Evolutionary conservation across 2,888 invertebrate species (phyloP), one percentile per base, ranked within the genome.

Genomic region (Sussaba pulchella): DNA sequence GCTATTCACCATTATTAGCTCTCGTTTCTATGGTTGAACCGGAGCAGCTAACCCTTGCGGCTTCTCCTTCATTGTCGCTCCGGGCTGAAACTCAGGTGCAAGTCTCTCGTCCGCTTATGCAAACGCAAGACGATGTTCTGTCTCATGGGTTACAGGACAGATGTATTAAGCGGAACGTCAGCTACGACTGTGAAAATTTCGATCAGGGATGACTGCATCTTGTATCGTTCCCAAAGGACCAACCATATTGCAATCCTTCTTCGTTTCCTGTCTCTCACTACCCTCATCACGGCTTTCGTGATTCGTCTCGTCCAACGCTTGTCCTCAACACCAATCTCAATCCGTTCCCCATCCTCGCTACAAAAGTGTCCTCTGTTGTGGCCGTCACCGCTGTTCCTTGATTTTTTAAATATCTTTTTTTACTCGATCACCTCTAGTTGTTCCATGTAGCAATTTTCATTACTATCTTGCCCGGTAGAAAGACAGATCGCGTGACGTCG

Each of bases 41-140:
- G 36, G 54, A 59, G 19, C 19, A 71, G n/a, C n/a, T n/a, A 71
- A 66, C 45, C 31, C 26, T 31, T 78, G 61, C 36, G 52, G 72
- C 52, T 67, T 61, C 54, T 45, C 45, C 45, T 52, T 69, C 63
- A 78, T 78, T 73, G 52, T 66, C 52, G 72, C 67, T 67, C 41
- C 39, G 41, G 52, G 61, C 63, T 39, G n/a, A n/a, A 41, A 17
- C 59, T 24, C 9, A 63, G 73, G 43, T 63, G 67, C 78, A 45
- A 69, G 67, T 78, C 73, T 36, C 61, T 31, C 61, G 61, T 54
- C 26, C 54, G 4, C 6, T 26, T 54, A 31, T 31, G 43, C 52
- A 78, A 69, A 63, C 54, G 36, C 8, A 57, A 26, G 57, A 57
- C 31, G 57, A 31, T 12, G 57, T 6, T 31, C 17, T 9, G 14